phyloP scores from a whole-genome alignment of 2,888 invertebrate genomes.

The Lomographa bimaculata region DNA sequence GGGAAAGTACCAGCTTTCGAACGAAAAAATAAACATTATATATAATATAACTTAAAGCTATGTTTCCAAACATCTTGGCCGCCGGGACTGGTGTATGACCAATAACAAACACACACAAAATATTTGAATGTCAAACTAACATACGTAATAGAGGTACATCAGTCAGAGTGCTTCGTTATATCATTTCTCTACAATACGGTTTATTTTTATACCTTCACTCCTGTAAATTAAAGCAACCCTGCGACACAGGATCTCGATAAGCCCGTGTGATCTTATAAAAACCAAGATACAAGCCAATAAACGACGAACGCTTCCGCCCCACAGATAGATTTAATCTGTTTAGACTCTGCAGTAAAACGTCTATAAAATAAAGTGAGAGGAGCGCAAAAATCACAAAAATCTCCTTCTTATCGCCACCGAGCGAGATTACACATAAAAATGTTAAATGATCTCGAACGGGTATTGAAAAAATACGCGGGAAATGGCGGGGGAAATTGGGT shows the following conservation, averaged over 20 bases:
- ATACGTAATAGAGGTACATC: too few relatives aligned
- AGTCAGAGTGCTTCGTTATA: too few relatives aligned
- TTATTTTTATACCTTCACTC: too few relatives aligned
- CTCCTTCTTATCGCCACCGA: slow-evolving; percentile 74
- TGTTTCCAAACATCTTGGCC: too few relatives aligned
- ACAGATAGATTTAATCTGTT: slow-evolving; percentile 79
- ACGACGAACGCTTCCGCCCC: slow-evolving; percentile 56
- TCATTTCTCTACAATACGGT: too few relatives aligned
- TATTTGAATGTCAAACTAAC: too few relatives aligned
- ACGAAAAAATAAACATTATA: too few relatives aligned
- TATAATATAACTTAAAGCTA: too few relatives aligned
- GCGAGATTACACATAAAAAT: slow-evolving; percentile 83
- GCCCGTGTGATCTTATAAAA: slow-evolving; percentile 42
- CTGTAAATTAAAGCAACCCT: background rate
- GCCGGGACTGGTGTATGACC: too few relatives aligned
- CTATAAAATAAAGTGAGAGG: slow-evolving; percentile 78
- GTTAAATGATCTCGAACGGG: slow-evolving; percentile 81
- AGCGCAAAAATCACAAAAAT: slow-evolving; percentile 59
- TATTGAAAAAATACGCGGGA: slow-evolving; percentile 79
- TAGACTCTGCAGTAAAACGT: slow-evolving; percentile 73
- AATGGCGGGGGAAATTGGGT: slow-evolving; percentile 67
- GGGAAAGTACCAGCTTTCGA: too few relatives aligned
- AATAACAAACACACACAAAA: too few relatives aligned
- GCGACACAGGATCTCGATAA: slow-evolving; percentile 5
- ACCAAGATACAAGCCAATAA: slow-evolving; percentile 65